Conservation (phyloP, 2,888 invertebrate genomes). For the Encarsia formosa region DNA sequence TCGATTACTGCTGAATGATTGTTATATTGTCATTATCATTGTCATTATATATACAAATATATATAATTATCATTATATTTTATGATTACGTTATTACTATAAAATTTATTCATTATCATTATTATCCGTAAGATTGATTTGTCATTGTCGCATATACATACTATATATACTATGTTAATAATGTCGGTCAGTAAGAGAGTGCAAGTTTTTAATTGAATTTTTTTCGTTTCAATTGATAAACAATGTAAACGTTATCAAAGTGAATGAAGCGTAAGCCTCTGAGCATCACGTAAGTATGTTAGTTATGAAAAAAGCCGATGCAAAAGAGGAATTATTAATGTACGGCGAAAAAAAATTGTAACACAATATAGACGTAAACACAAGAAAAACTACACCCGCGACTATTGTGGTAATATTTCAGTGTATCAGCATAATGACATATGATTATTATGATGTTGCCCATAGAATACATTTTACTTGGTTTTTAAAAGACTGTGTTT, state of each 20-base stretch:
- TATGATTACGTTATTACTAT: too few species aligned
- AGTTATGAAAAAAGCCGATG: too few species aligned
- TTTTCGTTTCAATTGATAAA: conserved; percentile 26
- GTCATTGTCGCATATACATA: conserved; percentile 42
- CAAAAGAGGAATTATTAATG: too few species aligned
- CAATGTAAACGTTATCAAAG: too few species aligned
- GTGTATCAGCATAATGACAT: conserved; percentile 50
- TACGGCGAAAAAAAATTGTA: conserved; percentile 30
- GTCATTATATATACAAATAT: neutral
- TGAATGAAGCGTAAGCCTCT: too few species aligned
- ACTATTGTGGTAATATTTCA: conserved; percentile 47
- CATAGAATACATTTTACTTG: conserved; percentile 52
- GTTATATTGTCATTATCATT: conserved; percentile 31
- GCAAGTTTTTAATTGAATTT: conserved; percentile 12
- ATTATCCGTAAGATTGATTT: conserved; percentile 41
- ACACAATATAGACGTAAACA: conserved; percentile 26
- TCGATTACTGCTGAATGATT: conserved; percentile 44
- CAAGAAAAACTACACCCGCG: conserved; percentile 22
- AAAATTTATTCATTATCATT: conserved; percentile 11
- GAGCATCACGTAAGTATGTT: too few species aligned
- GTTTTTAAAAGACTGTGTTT: conserved; percentile 51
- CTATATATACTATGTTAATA: conserved; percentile 43
- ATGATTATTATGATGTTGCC: conserved; percentile 48
- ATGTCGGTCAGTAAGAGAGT: conserved; percentile 21
- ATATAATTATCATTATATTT: conserved; percentile 9